phyloP scores from a whole-genome alignment of 2,113 vertebrate genomes.

The Takifugu flavidus region DNA sequence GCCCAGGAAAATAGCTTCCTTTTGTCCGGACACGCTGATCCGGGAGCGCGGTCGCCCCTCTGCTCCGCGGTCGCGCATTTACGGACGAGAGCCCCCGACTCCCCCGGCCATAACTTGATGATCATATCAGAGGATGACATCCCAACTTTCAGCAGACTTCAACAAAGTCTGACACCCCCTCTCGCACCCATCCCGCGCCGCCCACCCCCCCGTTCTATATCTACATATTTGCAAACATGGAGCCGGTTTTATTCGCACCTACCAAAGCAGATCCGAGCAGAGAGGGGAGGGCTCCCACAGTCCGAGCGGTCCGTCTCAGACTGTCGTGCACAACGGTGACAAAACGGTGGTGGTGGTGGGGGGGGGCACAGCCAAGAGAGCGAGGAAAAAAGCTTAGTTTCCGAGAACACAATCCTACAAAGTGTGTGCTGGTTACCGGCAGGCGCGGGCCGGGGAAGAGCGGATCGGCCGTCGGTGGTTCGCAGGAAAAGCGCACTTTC shows the following conservation, averaged over 20 bases:
- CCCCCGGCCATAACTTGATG: slow-evolving; percentile 68
- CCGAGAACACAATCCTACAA: slow-evolving; percentile 59
- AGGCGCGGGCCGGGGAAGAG: slow-evolving; percentile 43
- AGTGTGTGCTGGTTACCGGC: slow-evolving; percentile 52
- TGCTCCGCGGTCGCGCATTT: slow-evolving; percentile 65
- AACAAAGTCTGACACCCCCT: slow-evolving; percentile 73
- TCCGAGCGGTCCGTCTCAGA: slow-evolving; percentile 78
- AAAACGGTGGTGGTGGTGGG: slow-evolving; percentile 15
- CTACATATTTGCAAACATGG: slow-evolving; percentile 79
- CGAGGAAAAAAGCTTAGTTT: slow-evolving; percentile 56
- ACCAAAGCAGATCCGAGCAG: slow-evolving; percentile 76
- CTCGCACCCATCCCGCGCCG: slow-evolving; percentile 37
- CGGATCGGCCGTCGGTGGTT: slow-evolving; percentile 57
- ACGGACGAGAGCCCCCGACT: slow-evolving; percentile 41
- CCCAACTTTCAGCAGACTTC: slow-evolving; percentile 81
- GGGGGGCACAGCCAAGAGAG: slow-evolving; percentile 36
- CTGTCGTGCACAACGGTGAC: slow-evolving; percentile 61
- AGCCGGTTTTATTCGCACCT: slow-evolving; percentile 78
- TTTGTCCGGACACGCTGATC: slow-evolving; percentile 82
- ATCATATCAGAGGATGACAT: slow-evolving; percentile 75
- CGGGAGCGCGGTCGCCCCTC: slow-evolving; percentile 67
- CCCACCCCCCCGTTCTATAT: slow-evolving; percentile 63
- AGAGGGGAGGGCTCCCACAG: slow-evolving; percentile 79
- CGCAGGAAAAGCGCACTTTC: slow-evolving; percentile 73
- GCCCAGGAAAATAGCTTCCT: slow-evolving; percentile 60